phyloP scores from a whole-genome alignment of 2,797 vertebrate species.

The Sebastes matsubarae region DNA sequence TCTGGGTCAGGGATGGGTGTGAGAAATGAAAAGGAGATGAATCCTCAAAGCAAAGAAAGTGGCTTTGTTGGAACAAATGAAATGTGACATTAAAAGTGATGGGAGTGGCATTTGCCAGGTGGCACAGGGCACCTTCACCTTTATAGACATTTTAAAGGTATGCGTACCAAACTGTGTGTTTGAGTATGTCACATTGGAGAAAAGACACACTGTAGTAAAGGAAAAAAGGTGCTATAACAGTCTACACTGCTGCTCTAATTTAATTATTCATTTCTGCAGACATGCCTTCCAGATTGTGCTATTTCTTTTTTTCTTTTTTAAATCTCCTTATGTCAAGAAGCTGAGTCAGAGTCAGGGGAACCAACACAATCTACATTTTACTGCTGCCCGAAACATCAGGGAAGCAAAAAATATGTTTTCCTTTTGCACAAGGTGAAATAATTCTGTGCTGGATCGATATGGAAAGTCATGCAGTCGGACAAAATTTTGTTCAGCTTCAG shows the following conservation, averaged over 20 bases:
- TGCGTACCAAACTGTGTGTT: background rate
- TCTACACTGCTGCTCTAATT: constrained; percentile 27
- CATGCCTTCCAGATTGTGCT: constrained; percentile 25
- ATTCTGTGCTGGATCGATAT: constrained; percentile 60
- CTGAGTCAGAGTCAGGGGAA: constrained; percentile 48
- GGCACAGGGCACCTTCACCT: background rate
- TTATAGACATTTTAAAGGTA: background rate
- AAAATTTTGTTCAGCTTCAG: constrained; percentile 28
- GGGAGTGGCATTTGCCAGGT: constrained; percentile 8
- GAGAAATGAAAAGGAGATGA: constrained; percentile 22
- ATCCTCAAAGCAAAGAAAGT: constrained; percentile 28
- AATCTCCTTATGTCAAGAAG: constrained; percentile 26
- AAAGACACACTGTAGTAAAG: constrained; percentile 6
- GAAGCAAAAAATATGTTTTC: constrained; percentile 31
- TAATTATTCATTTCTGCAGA: constrained; percentile 57
- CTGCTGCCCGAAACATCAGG: constrained; percentile 19
- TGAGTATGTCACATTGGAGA: constrained; percentile 6
- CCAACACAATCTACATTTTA: constrained; percentile 35
- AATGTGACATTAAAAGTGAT: constrained; percentile 22
- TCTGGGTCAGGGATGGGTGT: background rate
- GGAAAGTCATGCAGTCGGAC: constrained; percentile 41
- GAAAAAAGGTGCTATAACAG: constrained; percentile 25
- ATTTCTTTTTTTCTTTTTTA: constrained; percentile 2
- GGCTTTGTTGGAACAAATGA: constrained; percentile 21
- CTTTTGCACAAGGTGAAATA: constrained; percentile 15